phyloP scores from a whole-genome alignment of 2,797 vertebrate genomes.

The Halcyon chelicuti region DNA sequence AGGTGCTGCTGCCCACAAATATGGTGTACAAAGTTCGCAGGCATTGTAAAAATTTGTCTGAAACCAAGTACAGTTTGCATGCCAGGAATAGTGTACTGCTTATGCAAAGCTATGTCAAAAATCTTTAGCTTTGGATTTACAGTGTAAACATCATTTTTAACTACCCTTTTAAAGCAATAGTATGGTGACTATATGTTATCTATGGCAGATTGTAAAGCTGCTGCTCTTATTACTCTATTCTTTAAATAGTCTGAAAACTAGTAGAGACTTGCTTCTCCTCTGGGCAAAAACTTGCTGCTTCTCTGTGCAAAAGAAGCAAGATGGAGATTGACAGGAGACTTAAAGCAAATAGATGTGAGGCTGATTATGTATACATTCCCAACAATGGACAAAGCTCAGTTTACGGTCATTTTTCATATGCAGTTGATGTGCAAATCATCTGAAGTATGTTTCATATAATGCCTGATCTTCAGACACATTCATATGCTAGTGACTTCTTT shows the following conservation, averaged over 20 bases:
- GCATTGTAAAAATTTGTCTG: not conserved
- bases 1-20: not conserved
- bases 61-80: constrained; percentile 14
- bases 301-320: not conserved
- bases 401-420: not conserved
- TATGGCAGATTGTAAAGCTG: not conserved
- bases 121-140: not conserved
- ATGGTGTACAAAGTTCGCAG: not conserved
- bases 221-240: not conserved
- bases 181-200: not conserved
- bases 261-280: not conserved
- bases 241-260: not conserved
- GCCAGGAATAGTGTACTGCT: not conserved
- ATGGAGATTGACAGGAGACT: not conserved
- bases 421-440: constrained; percentile 36
- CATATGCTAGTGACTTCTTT: constrained; percentile 40
- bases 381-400: constrained; percentile 10
- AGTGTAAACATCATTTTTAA: not conserved
- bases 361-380: not conserved
- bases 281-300: not conserved
- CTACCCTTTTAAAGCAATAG: not conserved
- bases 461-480: constrained; percentile 2
- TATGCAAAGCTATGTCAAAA: not conserved
- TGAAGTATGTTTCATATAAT: not conserved
- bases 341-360: not conserved